phyloP scores from a whole-genome alignment of 2,797 vertebrate genomes.

The Alosa sapidissima region DNA sequence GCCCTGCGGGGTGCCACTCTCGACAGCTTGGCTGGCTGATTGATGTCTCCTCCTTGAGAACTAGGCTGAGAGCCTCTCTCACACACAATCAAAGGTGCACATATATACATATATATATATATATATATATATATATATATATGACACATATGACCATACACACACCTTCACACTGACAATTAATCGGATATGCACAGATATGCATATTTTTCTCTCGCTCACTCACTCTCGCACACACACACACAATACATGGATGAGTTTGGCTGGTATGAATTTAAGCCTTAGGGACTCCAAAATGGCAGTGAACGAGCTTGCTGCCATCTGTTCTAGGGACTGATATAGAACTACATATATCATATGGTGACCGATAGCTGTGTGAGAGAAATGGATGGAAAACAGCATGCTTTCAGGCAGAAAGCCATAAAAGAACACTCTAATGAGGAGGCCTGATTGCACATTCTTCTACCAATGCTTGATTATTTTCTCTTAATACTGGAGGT shows the following conservation, averaged over 20 bases:
- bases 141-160: not conserved
- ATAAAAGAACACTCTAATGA: not conserved
- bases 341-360: constrained; percentile 35
- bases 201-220: not conserved
- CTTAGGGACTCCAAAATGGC: constrained; percentile 40
- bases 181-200: not conserved
- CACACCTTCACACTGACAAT: not conserved
- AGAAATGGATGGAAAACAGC: not conserved
- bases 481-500: not conserved
- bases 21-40: constrained; percentile 48
- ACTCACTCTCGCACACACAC: not conserved
- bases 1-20: constrained; percentile 39
- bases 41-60: constrained; percentile 40
- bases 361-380: not conserved
- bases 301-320: constrained; percentile 46
- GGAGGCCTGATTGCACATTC: not conserved
- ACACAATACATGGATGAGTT: constrained; percentile 14
- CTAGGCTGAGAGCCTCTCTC: constrained; percentile 22
- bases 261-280: constrained; percentile 42
- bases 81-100: not conserved
- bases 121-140: not conserved
- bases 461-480: not conserved
- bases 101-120: not conserved
- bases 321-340: constrained; percentile 54
- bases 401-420: not conserved